phyloP scores from a whole-genome alignment of 2,113 vertebrate genomes.

The Phylloscopus trochiloides region DNA sequence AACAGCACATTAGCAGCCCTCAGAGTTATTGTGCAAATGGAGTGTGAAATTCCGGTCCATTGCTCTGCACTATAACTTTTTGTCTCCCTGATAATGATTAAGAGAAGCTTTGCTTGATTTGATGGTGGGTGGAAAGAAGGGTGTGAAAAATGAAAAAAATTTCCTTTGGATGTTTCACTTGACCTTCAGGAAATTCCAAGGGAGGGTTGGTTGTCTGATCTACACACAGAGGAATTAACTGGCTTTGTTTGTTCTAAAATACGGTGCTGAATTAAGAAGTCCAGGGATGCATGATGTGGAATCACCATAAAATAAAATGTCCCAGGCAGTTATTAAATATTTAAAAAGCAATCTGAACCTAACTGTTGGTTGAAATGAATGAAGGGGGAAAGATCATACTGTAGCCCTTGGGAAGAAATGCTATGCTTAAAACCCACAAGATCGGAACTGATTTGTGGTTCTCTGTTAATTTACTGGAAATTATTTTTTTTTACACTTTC shows the following conservation, averaged over 20 bases:
- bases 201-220: not conserved
- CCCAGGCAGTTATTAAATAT: conserved; percentile 68
- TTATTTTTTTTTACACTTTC: not conserved
- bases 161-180: not conserved
- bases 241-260: conserved; percentile 58
- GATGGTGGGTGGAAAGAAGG: conserved; percentile 40
- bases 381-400: conserved; percentile 21
- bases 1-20: conserved; percentile 71
- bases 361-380: conserved; percentile 57
- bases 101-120: conserved; percentile 64
- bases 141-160: conserved; percentile 28
- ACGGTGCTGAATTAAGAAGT: conserved; percentile 50
- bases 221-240: conserved; percentile 43
- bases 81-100: conserved; percentile 74
- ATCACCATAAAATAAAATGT: conserved; percentile 63
- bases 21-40: conserved; percentile 75
- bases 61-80: conserved; percentile 68
- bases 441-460: not conserved
- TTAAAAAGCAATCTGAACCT: conserved; percentile 62
- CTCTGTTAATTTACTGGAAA: conserved; percentile 15
- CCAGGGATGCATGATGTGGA: conserved; percentile 24
- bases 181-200: conserved; percentile 66
- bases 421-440: not conserved
- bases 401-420: not conserved
- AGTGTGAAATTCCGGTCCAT: conserved; percentile 75